Percentiles rank a stretch among this genome's conserved stretches.
These are phyloP conservation scores for Podarcis siculus DNA, from an alignment of 2,797 vertebrate species.

Conservation along the genomic window DNA sequence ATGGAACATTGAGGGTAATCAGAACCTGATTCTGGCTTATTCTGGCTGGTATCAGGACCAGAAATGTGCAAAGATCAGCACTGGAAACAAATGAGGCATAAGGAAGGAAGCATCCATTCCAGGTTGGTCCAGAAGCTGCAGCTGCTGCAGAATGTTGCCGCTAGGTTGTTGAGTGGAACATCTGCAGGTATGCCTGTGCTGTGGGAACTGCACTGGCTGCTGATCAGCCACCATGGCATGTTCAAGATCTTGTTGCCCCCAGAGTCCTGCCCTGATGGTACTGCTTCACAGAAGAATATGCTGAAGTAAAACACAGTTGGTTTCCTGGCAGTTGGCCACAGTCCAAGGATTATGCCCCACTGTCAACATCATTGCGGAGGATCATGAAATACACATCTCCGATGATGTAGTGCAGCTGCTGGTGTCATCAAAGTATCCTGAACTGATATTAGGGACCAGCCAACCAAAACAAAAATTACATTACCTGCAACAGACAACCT, in stretches of 20 bases:
- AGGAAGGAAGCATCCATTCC: neutral
- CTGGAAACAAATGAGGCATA: neutral
- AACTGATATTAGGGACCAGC: neutral
- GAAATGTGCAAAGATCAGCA: neutral
- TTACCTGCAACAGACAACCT: neutral
- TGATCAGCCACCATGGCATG: too few species aligned
- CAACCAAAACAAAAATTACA: neutral
- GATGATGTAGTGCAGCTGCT: neutral
- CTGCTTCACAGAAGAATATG: too few species aligned
- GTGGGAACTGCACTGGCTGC: too few species aligned
- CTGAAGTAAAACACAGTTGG: neutral
- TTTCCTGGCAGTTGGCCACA: too few species aligned
- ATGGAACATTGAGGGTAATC: neutral
- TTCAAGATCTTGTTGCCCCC: too few species aligned
- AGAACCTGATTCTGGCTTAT: neutral
- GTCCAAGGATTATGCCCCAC: neutral
- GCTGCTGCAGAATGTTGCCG: too few species aligned
- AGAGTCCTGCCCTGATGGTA: too few species aligned
- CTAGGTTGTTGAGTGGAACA: too few species aligned
- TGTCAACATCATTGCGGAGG: neutral
- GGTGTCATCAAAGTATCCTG: neutral
- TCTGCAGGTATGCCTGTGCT: too few species aligned
- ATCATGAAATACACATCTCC: neutral
- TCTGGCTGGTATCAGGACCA: neutral
- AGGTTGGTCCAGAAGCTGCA: too few species aligned